Evolutionary conservation across 2,888 invertebrate species (phyloP), one percentile per base, ranked within the genome.

Genomic region (Melanargia galathea): DNA sequence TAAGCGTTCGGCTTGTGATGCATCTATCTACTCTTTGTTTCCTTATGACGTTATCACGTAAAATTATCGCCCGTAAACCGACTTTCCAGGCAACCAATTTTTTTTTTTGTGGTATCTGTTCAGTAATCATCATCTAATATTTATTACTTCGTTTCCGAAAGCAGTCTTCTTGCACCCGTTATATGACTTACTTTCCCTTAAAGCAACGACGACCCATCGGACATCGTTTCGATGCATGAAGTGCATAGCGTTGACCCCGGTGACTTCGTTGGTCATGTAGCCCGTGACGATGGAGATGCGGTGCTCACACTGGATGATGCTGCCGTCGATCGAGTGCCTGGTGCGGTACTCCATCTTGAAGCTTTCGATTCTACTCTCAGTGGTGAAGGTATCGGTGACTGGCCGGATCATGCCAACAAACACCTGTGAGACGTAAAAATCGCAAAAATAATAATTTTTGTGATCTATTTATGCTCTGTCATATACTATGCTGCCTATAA

Each of bases 171-270:
- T n/a, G n/a, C n/a, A n/a, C n/a, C n/a, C 16, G 2, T 43, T n/a
- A 38, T 38, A n/a, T n/a, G 11, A 55, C 90, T 86, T 75, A 90
- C 90, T 97, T 85, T 97, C 95, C 72, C 96, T 92, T 59, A 97
- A 92, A 0, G 96, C 97, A 60, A 96, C 94, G 84, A 97, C 94
- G 8, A 97, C 96, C 95, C 96, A 97, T 73, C 95, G 94, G 11
- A 96, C 95, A 83, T 97, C 97, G 70, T 97, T 96, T 66, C 94
- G 93, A 82, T 97, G 96, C 94, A 98, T 97, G 79, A 96, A 97
- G 74, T 94, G 94, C 86, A 98, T 97, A 0, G 97, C 97, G 70
- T 96, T 96, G 66, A 94, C 86, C 10, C 97, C 97, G n/a, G 94
- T 93, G 5, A 97, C 96, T 86, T 98, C 98, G 66, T 95, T 94